Percentiles rank a stretch among this genome's conserved stretches.
Conservation (phyloP, 2,888 invertebrate species). For the Epiblema foenella region DNA sequence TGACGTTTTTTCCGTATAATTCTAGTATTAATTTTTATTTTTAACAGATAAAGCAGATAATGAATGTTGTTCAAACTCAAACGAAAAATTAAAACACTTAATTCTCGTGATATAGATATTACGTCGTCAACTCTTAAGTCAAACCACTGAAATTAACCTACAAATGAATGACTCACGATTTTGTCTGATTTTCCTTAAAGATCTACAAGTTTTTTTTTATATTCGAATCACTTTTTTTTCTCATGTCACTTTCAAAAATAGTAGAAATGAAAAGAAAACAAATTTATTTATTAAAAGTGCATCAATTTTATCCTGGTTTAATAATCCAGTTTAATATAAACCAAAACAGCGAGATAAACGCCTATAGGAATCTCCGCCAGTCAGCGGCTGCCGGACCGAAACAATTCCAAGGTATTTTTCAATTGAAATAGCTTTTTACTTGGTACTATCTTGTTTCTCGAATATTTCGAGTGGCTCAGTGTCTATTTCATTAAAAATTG, state of each 20-base stretch:
- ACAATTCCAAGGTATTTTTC: slow-evolving; percentile 42
- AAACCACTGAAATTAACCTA: background rate
- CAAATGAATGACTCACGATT: too few species aligned
- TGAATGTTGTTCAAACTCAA: background rate
- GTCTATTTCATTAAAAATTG: slow-evolving; percentile 21
- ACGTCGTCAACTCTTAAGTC: background rate
- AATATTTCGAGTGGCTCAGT: slow-evolving; percentile 20
- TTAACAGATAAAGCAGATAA: too few species aligned
- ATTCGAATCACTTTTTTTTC: background rate
- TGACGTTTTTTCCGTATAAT: background rate
- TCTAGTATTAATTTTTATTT: background rate
- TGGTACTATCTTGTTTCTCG: slow-evolving; percentile 21
- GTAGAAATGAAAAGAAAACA: background rate
- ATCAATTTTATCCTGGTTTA: background rate
- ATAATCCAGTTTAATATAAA: slow-evolving; percentile 1
- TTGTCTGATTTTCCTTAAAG: too few species aligned
- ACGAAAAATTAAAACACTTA: background rate
- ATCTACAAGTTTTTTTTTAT: too few species aligned
- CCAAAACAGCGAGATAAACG: slow-evolving; percentile 29
- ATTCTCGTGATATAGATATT: background rate
- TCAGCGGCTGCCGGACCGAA: slow-evolving; percentile 33
- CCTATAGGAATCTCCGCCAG: slow-evolving; percentile 39
- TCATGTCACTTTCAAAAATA: background rate
- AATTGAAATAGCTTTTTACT: slow-evolving; percentile 41
- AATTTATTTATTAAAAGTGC: background rate